Base-by-base conservation (phyloP, 2,113 vertebrate species). In the Calyptommatus sinebrachiatus region DNA sequence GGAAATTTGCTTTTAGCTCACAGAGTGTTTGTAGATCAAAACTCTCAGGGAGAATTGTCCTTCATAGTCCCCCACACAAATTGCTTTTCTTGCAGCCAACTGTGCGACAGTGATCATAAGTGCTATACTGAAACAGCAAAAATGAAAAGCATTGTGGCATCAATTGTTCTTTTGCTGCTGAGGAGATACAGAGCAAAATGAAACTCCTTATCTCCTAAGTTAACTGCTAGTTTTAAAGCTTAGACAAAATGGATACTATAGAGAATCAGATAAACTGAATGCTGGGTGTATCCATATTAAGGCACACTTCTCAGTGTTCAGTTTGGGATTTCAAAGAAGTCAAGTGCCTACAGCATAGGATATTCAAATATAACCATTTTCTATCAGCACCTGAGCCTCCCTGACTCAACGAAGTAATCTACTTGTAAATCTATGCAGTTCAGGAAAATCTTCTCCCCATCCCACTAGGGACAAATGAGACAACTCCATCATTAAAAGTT, bases 1-100 rank as follows among this genome's bases (percentile, higher is more conserved):
- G 28, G 46, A 57, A 68, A 77, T 35, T 50, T 67, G 14, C 60
- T 75, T 62, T 75, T 45, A 75, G 41, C 35, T 62, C 57, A 45
- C 73, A 75, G 10, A 8, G 46, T 24, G 46, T 71, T 50, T 71
- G 70, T 46, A 72, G 26, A 72, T 72, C 71, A 72, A 72, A 72
- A 48, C 46, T 72, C 46, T 26, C 71, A n/a, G 28, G 48, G 26
- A 48, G 20, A 72, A 72, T 72, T 48, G 50, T 8, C 28, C 48
- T 72, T 72, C 71, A 72, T 53, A 50, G 28, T 28, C 26, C 8
- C 28, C 26, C n/a, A 72, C n/a, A 72, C 46, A 72, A 72, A 53
- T 48, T 46, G 11, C 50, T 72, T 5, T 16, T 53, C 45, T 28
- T 72, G 71, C n/a, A 29, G 50, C n/a, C 6, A 29, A 53, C 26